A percentile compares a stretch with the other conserved stretches of the same genome.
phyloP scores from a whole-genome alignment of 2,113 vertebrate genomes.

The Odontophorus gujanensis region DNA sequence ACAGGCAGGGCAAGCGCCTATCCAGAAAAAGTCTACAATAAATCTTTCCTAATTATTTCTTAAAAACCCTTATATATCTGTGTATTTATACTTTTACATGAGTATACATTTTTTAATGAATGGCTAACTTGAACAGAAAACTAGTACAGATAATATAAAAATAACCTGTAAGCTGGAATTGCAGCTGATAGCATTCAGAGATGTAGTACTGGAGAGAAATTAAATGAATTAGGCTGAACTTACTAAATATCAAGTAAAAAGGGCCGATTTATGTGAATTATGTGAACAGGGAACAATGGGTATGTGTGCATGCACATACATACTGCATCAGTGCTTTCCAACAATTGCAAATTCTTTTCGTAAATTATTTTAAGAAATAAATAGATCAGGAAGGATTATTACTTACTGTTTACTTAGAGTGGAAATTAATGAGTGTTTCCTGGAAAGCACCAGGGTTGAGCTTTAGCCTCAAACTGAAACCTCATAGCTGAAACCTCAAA shows the following conservation, averaged over 20 bases:
- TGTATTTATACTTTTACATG: too few species aligned
- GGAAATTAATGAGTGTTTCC: constrained; percentile 45
- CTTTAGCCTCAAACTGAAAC: too few species aligned
- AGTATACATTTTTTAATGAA: background rate
- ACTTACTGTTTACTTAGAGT: constrained; percentile 65
- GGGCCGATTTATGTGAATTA: constrained; percentile 45
- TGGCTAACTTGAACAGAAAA: constrained; percentile 14
- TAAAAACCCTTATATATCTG: background rate
- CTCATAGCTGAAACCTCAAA: constrained; percentile 58
- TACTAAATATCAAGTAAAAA: constrained; percentile 36
- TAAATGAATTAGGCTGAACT: background rate
- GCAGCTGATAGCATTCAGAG: background rate
- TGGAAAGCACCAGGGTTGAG: constrained; percentile 54
- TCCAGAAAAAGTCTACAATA: constrained; percentile 2
- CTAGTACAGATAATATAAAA: background rate
- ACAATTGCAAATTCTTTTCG: constrained; percentile 58
- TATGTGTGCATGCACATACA: constrained; percentile 24
- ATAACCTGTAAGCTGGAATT: background rate
- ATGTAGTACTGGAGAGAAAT: background rate
- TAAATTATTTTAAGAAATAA: constrained; percentile 62
- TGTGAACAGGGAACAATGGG: constrained; percentile 39
- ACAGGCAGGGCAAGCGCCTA: background rate
- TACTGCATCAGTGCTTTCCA: constrained; percentile 56
- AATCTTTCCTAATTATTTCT: constrained; percentile 32
- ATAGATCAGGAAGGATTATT: constrained; percentile 58